These are phyloP conservation scores for Ecdyonurus torrentis DNA, from an alignment of 2,888 invertebrate species.

Conservation along the genomic window DNA sequence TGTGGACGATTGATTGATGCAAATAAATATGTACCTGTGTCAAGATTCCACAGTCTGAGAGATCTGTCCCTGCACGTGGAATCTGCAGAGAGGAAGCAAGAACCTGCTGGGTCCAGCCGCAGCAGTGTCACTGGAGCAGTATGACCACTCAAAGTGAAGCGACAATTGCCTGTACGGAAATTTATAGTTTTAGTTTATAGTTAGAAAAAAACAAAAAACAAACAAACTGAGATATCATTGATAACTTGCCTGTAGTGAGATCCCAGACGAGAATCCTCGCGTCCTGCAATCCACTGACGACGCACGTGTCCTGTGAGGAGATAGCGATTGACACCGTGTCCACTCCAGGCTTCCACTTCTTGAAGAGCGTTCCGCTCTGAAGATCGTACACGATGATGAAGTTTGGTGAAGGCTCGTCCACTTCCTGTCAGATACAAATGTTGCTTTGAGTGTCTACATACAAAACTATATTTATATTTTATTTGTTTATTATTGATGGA, in stretches of 20 bases:
- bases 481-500: not conserved
- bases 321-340: slow-evolving; percentile 74
- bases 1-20: not conserved
- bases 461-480: not conserved
- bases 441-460: no score
- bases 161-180: slow-evolving; percentile 45
- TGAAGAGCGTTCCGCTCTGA: slow-evolving; percentile 76
- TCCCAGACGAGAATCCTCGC: slow-evolving; percentile 75
- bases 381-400: slow-evolving; percentile 84
- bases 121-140: slow-evolving; percentile 58
- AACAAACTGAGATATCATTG: not conserved
- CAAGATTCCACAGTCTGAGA: slow-evolving; percentile 65
- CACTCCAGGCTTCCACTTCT: slow-evolving; percentile 78
- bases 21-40: slow-evolving; percentile 37
- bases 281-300: slow-evolving; percentile 67
- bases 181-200: not conserved
- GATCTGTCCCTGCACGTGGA: slow-evolving; percentile 52
- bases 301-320: slow-evolving; percentile 66
- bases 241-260: slow-evolving; percentile 48
- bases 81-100: slow-evolving; percentile 57
- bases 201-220: no score
- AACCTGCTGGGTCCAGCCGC: slow-evolving; percentile 53
- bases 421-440: no score
- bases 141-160: slow-evolving; percentile 60
- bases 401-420: slow-evolving; percentile 64